A percentile compares a stretch with the other conserved stretches of the same genome.
Conservation (phyloP, 2,888 invertebrate species). For the Julus scanicus region DNA sequence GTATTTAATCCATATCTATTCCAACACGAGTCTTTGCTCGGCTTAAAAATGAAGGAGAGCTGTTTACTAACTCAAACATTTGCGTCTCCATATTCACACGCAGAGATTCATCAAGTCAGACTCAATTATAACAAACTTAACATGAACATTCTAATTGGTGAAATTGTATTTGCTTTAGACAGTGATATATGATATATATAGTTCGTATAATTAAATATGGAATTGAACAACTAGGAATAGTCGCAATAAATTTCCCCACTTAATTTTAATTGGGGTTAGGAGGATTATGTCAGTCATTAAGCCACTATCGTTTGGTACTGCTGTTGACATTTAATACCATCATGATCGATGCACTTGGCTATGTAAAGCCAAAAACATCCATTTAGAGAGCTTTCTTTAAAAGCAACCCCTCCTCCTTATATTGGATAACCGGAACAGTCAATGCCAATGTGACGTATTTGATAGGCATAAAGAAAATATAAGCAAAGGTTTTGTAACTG, state of each 20-base stretch:
- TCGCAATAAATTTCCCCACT: slow-evolving; percentile 14
- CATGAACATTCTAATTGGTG: neutral
- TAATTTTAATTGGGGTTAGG: slow-evolving; percentile 16
- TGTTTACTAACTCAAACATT: neutral
- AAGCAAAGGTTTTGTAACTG: neutral
- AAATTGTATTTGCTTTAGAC: neutral
- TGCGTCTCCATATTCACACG: neutral
- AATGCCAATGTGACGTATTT: neutral
- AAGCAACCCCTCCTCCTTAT: neutral
- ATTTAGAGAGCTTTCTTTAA: neutral
- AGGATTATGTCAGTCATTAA: neutral
- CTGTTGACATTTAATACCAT: slow-evolving; percentile 11
- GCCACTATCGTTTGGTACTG: neutral
- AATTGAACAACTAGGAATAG: neutral
- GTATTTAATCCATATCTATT: too few relatives aligned
- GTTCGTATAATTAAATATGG: neutral
- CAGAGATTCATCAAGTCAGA: neutral
- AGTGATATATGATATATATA: neutral
- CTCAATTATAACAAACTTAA: neutral
- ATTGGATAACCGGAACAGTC: neutral
- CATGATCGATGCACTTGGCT: neutral
- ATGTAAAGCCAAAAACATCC: neutral
- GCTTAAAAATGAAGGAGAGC: too few relatives aligned
- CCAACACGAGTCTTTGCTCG: too few relatives aligned
- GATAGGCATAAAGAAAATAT: neutral